A percentile compares a stretch with the other conserved stretches of the same genome.
These are phyloP conservation scores for Oncorhynchus masou DNA, from an alignment of 2,113 vertebrate genomes.

Conservation along the genomic window DNA sequence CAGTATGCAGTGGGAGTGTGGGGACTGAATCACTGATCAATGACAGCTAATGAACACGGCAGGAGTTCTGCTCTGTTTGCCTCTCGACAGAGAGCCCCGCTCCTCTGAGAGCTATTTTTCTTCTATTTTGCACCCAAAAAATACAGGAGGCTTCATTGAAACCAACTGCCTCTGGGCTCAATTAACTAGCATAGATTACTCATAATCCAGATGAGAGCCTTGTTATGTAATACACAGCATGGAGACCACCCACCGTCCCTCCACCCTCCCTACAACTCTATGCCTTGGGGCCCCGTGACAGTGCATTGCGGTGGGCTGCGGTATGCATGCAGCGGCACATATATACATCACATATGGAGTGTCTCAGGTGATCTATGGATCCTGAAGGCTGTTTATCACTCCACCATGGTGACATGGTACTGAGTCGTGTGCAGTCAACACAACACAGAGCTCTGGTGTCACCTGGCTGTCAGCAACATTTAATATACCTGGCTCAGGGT, in stretches of 20 bases:
- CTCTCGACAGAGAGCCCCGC: constrained; percentile 55
- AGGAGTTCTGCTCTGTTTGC: constrained; percentile 69
- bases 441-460: constrained; percentile 28
- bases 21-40: constrained; percentile 66
- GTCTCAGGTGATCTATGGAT: constrained; percentile 1
- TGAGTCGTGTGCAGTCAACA: constrained; percentile 31
- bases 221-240: constrained; percentile 27
- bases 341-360: neutral
- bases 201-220: constrained; percentile 62
- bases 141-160: constrained; percentile 59
- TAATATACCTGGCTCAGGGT: constrained; percentile 28
- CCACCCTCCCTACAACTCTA: neutral
- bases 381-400: constrained; percentile 8
- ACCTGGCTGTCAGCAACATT: constrained; percentile 36
- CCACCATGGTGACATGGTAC: constrained; percentile 30
- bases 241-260: constrained; percentile 2
- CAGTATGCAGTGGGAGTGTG: constrained; percentile 36
- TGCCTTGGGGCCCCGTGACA: constrained; percentile 11
- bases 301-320: neutral
- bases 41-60: constrained; percentile 70
- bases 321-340: neutral
- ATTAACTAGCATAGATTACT: constrained; percentile 67
- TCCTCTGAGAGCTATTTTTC: constrained; percentile 53
- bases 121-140: constrained; percentile 44
- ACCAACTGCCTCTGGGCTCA: constrained; percentile 69